Evolutionary conservation across 1,140 invertebrate genomes (phyloP).

Genomic region (Scylla paramamosain): DNA sequence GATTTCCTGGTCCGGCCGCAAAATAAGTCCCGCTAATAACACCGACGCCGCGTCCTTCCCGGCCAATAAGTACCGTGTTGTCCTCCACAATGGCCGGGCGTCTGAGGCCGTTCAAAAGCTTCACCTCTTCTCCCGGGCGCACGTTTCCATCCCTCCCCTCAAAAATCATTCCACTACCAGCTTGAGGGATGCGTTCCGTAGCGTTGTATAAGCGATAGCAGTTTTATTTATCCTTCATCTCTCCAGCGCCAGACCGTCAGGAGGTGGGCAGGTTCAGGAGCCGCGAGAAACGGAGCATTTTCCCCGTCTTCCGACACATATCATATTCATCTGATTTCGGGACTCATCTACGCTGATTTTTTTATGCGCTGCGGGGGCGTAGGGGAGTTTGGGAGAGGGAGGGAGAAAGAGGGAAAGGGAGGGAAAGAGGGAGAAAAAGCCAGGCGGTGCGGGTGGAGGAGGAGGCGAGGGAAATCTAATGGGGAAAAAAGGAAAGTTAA

Average conservation of each 20-base stretch:
- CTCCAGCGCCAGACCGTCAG: background rate
- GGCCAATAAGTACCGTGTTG: constrained; percentile 68
- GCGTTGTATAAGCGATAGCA: background rate
- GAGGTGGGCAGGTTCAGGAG: background rate
- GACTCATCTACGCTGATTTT: constrained; percentile 63
- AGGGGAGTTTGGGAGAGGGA: background rate
- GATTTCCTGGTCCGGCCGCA: constrained; percentile 62
- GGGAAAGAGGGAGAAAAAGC: background rate
- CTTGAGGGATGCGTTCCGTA: background rate
- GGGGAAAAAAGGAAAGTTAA: constrained; percentile 14
- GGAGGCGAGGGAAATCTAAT: background rate
- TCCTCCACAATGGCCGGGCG: constrained; percentile 50
- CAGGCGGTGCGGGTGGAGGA: background rate
- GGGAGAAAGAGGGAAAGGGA: too few relatives aligned
- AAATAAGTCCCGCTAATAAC: constrained; percentile 64
- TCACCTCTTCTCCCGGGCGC: background rate
- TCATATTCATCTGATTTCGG: constrained; percentile 59
- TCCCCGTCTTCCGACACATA: background rate
- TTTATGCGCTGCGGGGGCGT: constrained; percentile 65
- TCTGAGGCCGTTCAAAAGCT: constrained; percentile 33
- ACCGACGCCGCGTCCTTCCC: constrained; percentile 17
- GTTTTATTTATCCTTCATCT: background rate
- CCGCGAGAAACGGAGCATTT: background rate
- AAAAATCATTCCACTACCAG: too few relatives aligned
- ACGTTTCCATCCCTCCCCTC: too few relatives aligned